These are phyloP conservation scores for Tyrophagus putrescentiae DNA, from an alignment of 1,140 invertebrate species.

Conservation along the genomic window DNA sequence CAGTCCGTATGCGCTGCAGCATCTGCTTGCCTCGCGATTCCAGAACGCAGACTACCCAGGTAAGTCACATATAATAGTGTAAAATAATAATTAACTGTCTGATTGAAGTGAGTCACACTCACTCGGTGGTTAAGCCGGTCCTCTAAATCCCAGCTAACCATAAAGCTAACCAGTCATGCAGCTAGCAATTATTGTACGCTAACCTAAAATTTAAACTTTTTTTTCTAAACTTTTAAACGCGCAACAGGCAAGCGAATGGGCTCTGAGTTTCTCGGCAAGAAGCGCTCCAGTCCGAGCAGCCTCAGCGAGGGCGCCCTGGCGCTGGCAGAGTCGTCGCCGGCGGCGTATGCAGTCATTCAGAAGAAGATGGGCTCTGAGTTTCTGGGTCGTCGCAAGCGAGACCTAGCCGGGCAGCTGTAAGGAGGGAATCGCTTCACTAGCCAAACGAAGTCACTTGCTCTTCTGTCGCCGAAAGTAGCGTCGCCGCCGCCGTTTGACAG, in stretches of 20 bases:
- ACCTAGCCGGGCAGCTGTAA: neutral
- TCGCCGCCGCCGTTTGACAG: neutral
- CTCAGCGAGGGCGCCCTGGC: too few relatives aligned
- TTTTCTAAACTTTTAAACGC: neutral
- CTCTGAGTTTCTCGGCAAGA: constrained; percentile 13
- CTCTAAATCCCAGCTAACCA: neutral
- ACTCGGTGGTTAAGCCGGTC: neutral
- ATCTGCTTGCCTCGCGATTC: constrained; percentile 3
- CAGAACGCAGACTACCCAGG: constrained; percentile 11
- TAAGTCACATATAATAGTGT: neutral
- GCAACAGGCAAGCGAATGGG: constrained; percentile 17
- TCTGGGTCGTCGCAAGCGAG: neutral
- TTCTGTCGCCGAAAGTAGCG: neutral
- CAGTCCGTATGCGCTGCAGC: constrained; percentile 3
- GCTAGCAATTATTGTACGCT: neutral
- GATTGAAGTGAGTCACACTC: neutral
- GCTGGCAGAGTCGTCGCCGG: too few relatives aligned
- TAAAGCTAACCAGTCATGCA: neutral
- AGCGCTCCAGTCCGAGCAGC: neutral
- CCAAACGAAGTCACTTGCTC: neutral
- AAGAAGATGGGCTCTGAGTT: constrained; percentile 16
- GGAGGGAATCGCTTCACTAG: neutral
- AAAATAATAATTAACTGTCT: neutral
- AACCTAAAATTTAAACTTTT: neutral
- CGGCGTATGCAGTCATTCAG: neutral